Evolutionary conservation across 1,140 invertebrate species (phyloP).

Genomic region (Cotesia vestalis): DNA sequence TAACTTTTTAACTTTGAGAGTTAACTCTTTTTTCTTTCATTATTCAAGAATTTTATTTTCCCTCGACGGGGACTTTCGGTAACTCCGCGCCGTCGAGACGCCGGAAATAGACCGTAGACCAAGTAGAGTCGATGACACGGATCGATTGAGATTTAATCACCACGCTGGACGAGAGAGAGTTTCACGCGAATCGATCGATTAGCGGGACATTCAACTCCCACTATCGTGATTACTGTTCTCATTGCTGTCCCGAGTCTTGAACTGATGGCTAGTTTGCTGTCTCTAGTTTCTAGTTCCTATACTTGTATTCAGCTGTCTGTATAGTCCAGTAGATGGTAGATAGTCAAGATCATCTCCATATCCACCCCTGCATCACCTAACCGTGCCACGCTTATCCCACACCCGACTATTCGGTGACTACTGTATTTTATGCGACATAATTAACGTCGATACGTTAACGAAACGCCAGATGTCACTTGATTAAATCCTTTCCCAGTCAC

Average conservation of each 20-base stretch:
- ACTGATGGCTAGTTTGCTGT: no score
- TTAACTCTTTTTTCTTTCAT: conserved; percentile 1
- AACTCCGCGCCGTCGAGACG: background rate
- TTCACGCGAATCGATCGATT: conserved; percentile 32
- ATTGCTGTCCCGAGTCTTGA: no score
- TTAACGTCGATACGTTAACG: conserved; percentile 35
- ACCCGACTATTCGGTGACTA: conserved; percentile 13
- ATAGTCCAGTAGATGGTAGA: no score
- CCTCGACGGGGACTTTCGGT: background rate
- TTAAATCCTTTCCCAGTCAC: background rate
- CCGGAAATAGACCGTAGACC: conserved; percentile 19
- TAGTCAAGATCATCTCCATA: no score
- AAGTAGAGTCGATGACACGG: conserved; percentile 29
- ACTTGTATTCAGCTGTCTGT: no score
- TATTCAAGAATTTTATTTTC: background rate
- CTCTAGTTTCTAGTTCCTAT: no score
- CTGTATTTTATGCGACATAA: conserved; percentile 33
- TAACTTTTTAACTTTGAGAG: background rate
- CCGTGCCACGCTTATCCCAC: background rate
- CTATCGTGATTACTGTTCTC: background rate
- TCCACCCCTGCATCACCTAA: no score
- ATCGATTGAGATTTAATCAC: conserved; percentile 37
- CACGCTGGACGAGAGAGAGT: conserved; percentile 15
- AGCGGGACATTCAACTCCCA: conserved; percentile 1
- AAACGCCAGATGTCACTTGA: conserved; percentile 14